Conservation (phyloP, 2,113 vertebrate species). For the Parus major region DNA sequence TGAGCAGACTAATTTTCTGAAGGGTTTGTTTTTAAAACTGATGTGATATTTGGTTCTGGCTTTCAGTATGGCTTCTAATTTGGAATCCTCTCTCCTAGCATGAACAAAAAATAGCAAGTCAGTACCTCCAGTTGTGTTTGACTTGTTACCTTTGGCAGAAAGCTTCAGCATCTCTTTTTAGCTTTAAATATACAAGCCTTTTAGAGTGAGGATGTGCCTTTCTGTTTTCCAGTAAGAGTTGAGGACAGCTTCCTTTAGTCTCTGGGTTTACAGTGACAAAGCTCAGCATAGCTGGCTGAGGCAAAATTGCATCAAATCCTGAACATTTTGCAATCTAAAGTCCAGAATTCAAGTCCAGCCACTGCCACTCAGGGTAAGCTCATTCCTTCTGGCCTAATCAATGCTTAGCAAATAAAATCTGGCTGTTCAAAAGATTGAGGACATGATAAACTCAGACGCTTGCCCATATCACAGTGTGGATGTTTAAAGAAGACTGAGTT, state of each 20-base stretch:
- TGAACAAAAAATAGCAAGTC: neutral
- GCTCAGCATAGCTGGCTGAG: neutral
- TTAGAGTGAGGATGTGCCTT: neutral
- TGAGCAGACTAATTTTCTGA: neutral
- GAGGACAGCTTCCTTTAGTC: neutral
- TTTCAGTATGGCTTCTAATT: neutral
- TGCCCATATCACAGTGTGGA: neutral
- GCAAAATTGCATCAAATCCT: neutral
- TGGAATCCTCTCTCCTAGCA: neutral
- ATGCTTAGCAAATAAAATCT: slow-evolving; percentile 36
- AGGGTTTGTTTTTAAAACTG: neutral
- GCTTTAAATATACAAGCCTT: neutral
- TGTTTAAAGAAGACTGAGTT: neutral
- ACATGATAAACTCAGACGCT: slow-evolving; percentile 3
- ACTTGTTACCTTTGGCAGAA: neutral
- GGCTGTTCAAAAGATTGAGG: neutral
- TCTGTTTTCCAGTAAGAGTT: neutral
- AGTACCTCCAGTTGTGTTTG: neutral
- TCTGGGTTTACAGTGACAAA: neutral
- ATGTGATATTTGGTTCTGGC: neutral
- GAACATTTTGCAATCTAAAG: neutral
- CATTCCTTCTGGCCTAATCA: neutral
- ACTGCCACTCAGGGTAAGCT: neutral
- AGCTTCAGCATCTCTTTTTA: neutral
- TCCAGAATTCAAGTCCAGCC: neutral